Percentiles rank a stretch among this genome's conserved stretches.
Conservation (phyloP, 2,888 invertebrate genomes). For the Herminia tarsipennalis region DNA sequence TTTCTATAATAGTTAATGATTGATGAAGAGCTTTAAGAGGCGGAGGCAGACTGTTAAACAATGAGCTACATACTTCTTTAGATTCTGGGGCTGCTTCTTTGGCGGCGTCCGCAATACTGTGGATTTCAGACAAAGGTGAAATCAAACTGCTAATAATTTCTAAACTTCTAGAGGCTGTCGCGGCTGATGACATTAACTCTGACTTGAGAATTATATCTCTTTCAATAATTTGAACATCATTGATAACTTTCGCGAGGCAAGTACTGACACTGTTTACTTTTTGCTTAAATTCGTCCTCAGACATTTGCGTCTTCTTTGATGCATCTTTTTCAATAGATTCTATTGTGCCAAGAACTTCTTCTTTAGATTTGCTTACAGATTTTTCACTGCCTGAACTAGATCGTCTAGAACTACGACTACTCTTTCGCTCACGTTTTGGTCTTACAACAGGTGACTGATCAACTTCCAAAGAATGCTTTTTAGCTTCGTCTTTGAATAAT, state of each 20-base stretch:
- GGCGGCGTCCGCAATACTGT: conserved; percentile 85
- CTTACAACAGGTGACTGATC: conserved; percentile 45
- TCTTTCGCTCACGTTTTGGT: conserved; percentile 66
- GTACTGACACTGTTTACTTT: conserved; percentile 55
- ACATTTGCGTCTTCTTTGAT: conserved; percentile 38
- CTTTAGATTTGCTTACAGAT: conserved; percentile 64
- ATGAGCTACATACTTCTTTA: conserved; percentile 74
- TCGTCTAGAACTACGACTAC: conserved; percentile 74
- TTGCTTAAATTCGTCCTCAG: conserved; percentile 57
- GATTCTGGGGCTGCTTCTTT: conserved; percentile 73
- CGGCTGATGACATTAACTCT: conserved; percentile 88
- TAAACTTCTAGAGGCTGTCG: conserved; percentile 88
- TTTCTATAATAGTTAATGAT: conserved; percentile 88
- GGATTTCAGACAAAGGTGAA: conserved; percentile 87
- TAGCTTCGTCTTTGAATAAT: conserved; percentile 63
- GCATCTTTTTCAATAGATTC: conserved; percentile 33
- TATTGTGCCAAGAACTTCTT: conserved; percentile 56
- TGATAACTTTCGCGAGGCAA: conserved; percentile 78
- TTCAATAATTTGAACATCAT: conserved; percentile 86
- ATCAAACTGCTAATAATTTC: conserved; percentile 87
- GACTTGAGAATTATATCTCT: conserved; percentile 88
- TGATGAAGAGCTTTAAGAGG: conserved; percentile 88
- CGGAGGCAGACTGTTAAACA: conserved; percentile 84
- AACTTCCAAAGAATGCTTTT: conserved; percentile 32
- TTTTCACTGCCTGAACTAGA: conserved; percentile 82